phyloP scores from a whole-genome alignment of 2,113 vertebrate species.

The Hypanus sabinus region DNA sequence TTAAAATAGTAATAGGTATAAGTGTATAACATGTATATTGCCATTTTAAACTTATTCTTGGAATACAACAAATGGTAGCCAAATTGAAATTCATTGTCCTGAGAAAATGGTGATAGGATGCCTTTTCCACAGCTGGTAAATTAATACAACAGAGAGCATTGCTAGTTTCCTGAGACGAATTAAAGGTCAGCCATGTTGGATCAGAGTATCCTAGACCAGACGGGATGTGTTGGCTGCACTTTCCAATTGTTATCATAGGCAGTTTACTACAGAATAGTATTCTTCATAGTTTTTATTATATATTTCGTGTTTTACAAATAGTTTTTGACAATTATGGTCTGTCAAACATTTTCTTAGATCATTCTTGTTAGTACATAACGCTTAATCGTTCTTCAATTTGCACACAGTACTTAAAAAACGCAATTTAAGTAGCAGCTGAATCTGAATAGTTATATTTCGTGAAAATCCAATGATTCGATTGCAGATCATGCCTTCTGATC shows the following conservation, averaged over 20 bases:
- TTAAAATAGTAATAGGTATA: neutral
- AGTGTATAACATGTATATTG: neutral
- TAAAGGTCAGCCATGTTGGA: neutral
- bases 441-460: neutral
- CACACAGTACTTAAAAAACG: neutral
- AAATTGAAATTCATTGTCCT: neutral
- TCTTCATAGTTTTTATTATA: neutral
- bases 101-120: neutral
- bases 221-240: neutral
- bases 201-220: neutral
- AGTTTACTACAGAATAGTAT: neutral
- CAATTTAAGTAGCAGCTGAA: neutral
- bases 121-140: neutral
- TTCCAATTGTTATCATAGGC: neutral
- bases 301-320: neutral
- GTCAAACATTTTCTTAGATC: neutral
- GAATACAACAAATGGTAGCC: neutral
- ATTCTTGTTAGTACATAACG: neutral
- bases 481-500: neutral
- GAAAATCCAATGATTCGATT: neutral
- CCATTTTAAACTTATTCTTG: neutral
- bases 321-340: neutral
- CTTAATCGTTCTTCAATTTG: neutral
- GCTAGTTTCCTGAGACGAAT: neutral
- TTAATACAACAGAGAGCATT: neutral